Evolutionary conservation across 2,888 invertebrate species (phyloP), one percentile per base, ranked within the genome.

Genomic region (Aporophyla nigra): DNA sequence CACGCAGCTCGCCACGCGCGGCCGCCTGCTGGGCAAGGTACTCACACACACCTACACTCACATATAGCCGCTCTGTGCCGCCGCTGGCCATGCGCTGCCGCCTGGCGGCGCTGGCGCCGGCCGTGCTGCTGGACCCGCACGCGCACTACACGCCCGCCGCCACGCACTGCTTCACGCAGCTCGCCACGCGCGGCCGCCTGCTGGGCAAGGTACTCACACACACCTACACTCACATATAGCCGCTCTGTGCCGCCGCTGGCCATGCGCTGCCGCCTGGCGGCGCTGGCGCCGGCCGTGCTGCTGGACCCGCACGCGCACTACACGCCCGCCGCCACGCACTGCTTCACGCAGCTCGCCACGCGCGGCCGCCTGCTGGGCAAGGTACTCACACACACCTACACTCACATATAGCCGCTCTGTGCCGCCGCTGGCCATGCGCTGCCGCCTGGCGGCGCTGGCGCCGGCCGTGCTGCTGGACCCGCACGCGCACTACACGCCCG

Each of bases 101-200:
- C 61, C 95, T 99, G 83, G 97, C 97, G 5, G 97, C 97, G 88
- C 92, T 99, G 6, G 97, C 97, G 85, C 98, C 99, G 0, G 97
- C 98, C 0, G 94, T 97, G 14, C 93, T 97, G 21, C 93, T 95
- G 65, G 97, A 97, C 90, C 94, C 96, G 0, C 89, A 97, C 86
- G 97, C 97, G 0, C 90, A 96, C 53, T 99, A 98, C 99, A 94
- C 97, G 0, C 88, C 92, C 0, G 96, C 96, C 76, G 98, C 97
- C 1, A 90, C 96, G 43, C 98, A 98, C 0, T 91, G 93, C 75
- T 97, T 98, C 91, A 89, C 91, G 5, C 87, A 93, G 0, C 83
- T 97, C 12, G 91, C 93, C 1, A 67, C 86, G 16, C 82, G 90
- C 0, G 94, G 95, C 0, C 88, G 91, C 0, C 91, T 97, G 9